Percentiles rank a stretch among this genome's conserved stretches.
phyloP scores from a whole-genome alignment of 2,797 vertebrate genomes.

The Scolopax rusticola region DNA sequence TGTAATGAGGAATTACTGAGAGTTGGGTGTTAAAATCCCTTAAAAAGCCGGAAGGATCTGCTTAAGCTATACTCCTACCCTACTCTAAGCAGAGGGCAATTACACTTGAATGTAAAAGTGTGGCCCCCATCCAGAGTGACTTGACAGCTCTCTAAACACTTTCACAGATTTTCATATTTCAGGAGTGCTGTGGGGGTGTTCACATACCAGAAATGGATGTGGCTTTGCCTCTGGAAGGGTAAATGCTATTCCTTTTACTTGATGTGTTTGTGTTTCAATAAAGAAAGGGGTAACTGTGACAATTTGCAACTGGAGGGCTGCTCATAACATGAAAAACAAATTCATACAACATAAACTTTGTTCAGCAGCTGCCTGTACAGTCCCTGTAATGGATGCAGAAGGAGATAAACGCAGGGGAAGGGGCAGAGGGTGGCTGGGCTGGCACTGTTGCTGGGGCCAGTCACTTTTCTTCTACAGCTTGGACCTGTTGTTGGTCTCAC shows the following conservation, averaged over 20 bases:
- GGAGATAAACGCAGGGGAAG: fast-evolving
- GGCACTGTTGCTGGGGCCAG: too few species aligned
- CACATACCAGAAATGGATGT: fast-evolving
- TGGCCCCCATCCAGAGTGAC: too few species aligned
- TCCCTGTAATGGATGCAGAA: fast-evolving
- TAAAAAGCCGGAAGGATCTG: neutral
- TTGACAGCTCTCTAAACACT: fast-evolving
- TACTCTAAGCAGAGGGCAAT: too few species aligned
- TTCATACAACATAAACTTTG: fast-evolving
- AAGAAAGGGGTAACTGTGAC: neutral
- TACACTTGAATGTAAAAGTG: fast-evolving
- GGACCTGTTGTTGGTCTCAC: fast-evolving
- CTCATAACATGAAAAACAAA: fast-evolving
- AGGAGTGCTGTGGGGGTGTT: neutral
- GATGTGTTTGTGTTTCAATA: fast-evolving
- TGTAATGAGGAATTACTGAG: neutral
- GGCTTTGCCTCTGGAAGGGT: neutral
- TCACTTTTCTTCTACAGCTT: neutral
- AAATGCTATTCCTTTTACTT: neutral
- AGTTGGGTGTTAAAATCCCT: neutral
- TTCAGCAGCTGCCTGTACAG: fast-evolving
- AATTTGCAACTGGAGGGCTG: too few species aligned
- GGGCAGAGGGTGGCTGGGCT: neutral
- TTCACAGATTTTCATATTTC: fast-evolving
- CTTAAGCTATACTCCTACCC: neutral